Evolutionary conservation across 2,797 vertebrate species (phyloP).

Genomic region (Gymnopithys bicolor): DNA sequence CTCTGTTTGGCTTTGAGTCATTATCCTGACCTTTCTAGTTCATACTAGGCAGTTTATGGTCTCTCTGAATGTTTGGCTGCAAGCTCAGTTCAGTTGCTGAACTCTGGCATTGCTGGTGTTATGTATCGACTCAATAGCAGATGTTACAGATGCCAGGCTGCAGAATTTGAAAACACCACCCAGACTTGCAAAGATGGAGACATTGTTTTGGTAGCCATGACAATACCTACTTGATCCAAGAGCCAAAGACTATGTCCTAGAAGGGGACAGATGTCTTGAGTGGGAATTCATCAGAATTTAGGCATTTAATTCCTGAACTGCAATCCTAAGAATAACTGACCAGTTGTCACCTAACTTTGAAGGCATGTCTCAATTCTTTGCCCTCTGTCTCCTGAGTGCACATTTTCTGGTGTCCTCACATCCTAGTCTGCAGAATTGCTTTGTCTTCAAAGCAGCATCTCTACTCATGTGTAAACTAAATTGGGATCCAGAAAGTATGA

Average conservation of each 20-base stretch:
- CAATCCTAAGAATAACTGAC: background rate
- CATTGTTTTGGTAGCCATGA: background rate
- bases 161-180: background rate
- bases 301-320: background rate
- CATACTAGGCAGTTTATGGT: background rate
- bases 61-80: background rate
- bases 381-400: background rate
- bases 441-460: background rate
- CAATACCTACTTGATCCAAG: background rate
- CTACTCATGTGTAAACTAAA: background rate
- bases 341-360: background rate
- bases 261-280: rapidly evolving
- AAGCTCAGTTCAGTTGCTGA: background rate
- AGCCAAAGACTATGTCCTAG: background rate
- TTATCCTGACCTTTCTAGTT: background rate
- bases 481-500: background rate
- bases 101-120: background rate
- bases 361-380: background rate
- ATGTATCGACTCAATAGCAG: background rate
- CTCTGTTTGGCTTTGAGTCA: background rate
- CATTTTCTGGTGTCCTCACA: background rate
- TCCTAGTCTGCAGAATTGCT: background rate
- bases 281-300: background rate
- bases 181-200: background rate
- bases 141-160: background rate